phyloP scores from a whole-genome alignment of 2,888 invertebrate species.

The Digitonthophagus gazella region DNA sequence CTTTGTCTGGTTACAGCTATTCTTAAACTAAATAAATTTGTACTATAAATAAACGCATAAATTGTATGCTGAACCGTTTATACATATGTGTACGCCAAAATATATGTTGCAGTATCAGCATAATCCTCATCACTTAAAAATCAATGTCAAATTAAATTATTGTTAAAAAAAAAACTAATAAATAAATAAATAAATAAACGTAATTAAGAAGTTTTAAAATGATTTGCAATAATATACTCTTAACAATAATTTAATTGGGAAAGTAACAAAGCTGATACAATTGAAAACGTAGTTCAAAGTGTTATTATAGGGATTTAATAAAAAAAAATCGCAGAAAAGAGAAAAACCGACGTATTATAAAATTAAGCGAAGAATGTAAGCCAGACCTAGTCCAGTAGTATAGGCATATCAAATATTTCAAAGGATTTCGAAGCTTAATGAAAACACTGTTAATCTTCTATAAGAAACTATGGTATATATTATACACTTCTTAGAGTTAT shows the following conservation, averaged over 20 bases:
- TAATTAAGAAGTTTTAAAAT: neutral
- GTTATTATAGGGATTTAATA: neutral
- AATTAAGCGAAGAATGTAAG: conserved; percentile 13
- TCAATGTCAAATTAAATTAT: neutral
- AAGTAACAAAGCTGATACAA: neutral
- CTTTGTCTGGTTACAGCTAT: neutral
- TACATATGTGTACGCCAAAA: neutral
- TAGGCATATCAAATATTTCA: conserved; percentile 47
- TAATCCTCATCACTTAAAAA: neutral
- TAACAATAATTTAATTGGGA: neutral
- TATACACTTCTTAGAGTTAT: conserved; percentile 39
- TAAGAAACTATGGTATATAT: conserved; percentile 36
- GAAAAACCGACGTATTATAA: neutral
- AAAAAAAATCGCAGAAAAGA: neutral
- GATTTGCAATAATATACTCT: neutral
- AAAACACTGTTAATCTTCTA: conserved; percentile 41
- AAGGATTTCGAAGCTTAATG: conserved; percentile 39
- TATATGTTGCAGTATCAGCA: neutral
- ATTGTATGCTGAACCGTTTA: neutral
- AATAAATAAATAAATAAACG: too few relatives aligned
- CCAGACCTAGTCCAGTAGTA: conserved; percentile 46
- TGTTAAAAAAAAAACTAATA: neutral
- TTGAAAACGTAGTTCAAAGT: neutral
- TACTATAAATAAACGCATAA: neutral
- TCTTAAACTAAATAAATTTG: neutral